Percentiles rank a stretch among this genome's conserved stretches.
These are phyloP conservation scores for Encarsia formosa DNA, from an alignment of 2,888 invertebrate genomes.

Conservation along the genomic window DNA sequence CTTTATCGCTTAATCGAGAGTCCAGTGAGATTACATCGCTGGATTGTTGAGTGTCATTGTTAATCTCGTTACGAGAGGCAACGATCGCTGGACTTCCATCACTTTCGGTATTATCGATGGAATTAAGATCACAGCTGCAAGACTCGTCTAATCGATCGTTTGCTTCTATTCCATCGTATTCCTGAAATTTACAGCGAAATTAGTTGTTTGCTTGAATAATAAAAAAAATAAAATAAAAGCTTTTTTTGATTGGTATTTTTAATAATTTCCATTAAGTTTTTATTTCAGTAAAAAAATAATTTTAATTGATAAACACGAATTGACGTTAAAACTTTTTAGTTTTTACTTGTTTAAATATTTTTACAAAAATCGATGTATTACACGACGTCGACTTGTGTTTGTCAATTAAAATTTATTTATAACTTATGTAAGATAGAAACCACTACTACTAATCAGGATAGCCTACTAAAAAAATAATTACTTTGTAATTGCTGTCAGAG, in stretches of 20 bases:
- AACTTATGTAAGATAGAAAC: too few relatives aligned
- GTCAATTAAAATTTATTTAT: too few relatives aligned
- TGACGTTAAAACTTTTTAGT: too few relatives aligned
- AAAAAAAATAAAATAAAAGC: background rate
- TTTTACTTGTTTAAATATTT: too few relatives aligned
- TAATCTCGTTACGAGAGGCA: conserved; percentile 47
- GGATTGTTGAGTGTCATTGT: conserved; percentile 39
- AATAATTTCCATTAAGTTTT: too few relatives aligned
- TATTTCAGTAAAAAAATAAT: too few relatives aligned
- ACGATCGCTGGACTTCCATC: conserved; percentile 55
- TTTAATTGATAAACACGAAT: too few relatives aligned
- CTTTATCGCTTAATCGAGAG: conserved; percentile 53
- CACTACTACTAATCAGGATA: too few relatives aligned
- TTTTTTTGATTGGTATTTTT: background rate
- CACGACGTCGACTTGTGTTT: too few relatives aligned
- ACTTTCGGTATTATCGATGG: conserved; percentile 49
- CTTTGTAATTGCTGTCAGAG: conserved; percentile 45
- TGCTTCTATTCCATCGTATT: conserved; percentile 42
- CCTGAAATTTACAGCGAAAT: conserved; percentile 31
- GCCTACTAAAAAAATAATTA: conserved; percentile 28
- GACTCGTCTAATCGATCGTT: conserved; percentile 47
- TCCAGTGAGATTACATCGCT: conserved; percentile 56
- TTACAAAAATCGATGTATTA: too few relatives aligned
- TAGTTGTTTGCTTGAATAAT: background rate
- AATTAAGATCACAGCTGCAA: conserved; percentile 51